Evolutionary conservation across 92 coral and sea anemone species (phyloP), one percentile per base, ranked within the genome.

Genomic region (Muricea muricata): DNA sequence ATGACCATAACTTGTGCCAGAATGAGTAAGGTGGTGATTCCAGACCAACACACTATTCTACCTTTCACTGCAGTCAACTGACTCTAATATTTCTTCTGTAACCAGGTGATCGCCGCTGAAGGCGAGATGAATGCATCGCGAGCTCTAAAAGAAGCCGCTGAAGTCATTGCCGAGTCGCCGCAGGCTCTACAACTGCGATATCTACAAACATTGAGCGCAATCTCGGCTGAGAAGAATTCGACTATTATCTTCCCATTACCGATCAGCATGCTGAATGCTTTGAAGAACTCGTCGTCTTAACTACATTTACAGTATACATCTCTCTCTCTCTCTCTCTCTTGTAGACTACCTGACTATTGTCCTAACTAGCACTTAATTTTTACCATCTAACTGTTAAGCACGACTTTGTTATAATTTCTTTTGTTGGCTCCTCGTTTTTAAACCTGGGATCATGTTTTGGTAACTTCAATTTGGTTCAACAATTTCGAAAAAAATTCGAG

Each of bases 111-210:
- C 85, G 97, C 97, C 66, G 97, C 97, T 7, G 97, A 93, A 78
- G 97, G 91, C 48, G 96, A 92, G 80, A 90, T 90, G 96, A 92
- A 92, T 84, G 96, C 96, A 32, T 90, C 96, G 29, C 93, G 98
- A 8, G 89, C 98, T 2, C 90, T 94, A 65, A 94, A 94, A 86
- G 98, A 94, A 67, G 96, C 96, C 21, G 96, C 96, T 55, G 96
- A 92, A 88, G 89, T 92, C 33, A 84, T 92, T 34, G 80, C 97
- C 0, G 97, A 93, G 83, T 86, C 94, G 25, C 91, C 98, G 13
- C 92, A 91, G 20, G 98, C 98, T 1, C 83, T 94, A 7, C 98
- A 94, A 91, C 93, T 94, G 33, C 93, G 98, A 72, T 94, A 94
- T 85, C 84, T 94, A 35, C 98, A 94, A 75, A 94, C 95, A 32